A percentile compares a stretch with the other conserved stretches of the same genome.
These are phyloP conservation scores for Meda fulgida DNA, from an alignment of 2,797 vertebrate species.

Conservation along the genomic window DNA sequence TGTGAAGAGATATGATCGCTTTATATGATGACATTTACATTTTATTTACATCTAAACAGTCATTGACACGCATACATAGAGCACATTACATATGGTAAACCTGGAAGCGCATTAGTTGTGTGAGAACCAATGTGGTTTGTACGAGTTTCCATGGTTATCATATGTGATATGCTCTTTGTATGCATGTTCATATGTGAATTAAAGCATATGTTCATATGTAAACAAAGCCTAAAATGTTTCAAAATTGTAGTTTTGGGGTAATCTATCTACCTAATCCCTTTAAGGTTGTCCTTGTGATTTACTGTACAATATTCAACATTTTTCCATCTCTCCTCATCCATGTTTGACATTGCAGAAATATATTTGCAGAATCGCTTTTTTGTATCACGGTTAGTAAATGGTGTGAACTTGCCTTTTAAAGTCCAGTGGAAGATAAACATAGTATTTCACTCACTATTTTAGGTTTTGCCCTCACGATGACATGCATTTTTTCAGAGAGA, in stretches of 20 bases:
- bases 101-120: not conserved
- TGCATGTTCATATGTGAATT: not conserved
- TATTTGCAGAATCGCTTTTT: not conserved
- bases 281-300: not conserved
- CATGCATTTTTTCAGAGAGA: not conserved
- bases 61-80: not conserved
- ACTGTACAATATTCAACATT: not conserved
- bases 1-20: not conserved
- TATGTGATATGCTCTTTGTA: not conserved
- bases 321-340: not conserved
- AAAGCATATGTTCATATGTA: not conserved
- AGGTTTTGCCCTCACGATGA: not conserved
- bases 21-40: not conserved
- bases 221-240: not conserved
- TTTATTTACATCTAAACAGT: not conserved
- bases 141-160: not conserved
- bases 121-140: not conserved
- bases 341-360: not conserved
- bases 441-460: conserved; percentile 7
- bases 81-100: not conserved
- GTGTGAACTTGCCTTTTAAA: not conserved
- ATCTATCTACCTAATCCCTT: not conserved
- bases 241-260: not conserved
- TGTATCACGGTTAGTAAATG: not conserved
- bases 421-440: conserved; percentile 2